Conservation (phyloP, 2,113 vertebrate species). For the Pteronura brasiliensis region DNA sequence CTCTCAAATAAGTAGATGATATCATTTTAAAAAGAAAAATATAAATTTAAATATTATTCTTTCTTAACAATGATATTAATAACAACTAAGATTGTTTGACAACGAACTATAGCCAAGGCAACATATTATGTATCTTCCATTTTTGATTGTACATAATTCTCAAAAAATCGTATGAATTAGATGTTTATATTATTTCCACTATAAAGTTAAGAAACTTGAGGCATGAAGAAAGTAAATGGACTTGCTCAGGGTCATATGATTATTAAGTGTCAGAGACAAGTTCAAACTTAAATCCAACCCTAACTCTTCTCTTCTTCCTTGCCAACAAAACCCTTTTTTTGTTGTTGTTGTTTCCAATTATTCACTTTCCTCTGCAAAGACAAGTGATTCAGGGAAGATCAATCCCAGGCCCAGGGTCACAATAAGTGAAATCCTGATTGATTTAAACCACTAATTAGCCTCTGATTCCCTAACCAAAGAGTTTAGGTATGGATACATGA, state of each 20-base stretch:
- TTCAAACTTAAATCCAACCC: not conserved
- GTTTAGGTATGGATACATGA: not conserved
- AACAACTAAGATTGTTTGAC: not conserved
- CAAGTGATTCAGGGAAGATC: not conserved
- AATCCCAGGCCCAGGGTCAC: not conserved
- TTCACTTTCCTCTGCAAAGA: not conserved
- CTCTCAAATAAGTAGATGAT: not conserved
- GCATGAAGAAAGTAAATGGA: not conserved
- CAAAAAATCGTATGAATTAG: not conserved
- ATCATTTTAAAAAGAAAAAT: not conserved
- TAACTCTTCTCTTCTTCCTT: not conserved
- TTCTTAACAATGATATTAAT: not conserved
- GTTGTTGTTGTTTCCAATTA: not conserved
- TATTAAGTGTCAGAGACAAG: not conserved
- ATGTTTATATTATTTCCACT: not conserved
- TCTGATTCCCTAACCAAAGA: not conserved
- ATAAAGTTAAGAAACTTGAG: constrained; percentile 13
- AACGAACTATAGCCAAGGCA: not conserved
- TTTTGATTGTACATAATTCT: not conserved
- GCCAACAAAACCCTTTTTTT: not conserved
- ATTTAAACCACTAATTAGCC: not conserved
- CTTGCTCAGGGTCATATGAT: not conserved
- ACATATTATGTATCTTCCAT: not conserved
- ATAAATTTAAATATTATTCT: not conserved
- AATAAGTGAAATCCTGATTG: not conserved